phyloP scores from a whole-genome alignment of 35 echinoderm and acorn worm genomes.

The Lytechinus variegatus region DNA sequence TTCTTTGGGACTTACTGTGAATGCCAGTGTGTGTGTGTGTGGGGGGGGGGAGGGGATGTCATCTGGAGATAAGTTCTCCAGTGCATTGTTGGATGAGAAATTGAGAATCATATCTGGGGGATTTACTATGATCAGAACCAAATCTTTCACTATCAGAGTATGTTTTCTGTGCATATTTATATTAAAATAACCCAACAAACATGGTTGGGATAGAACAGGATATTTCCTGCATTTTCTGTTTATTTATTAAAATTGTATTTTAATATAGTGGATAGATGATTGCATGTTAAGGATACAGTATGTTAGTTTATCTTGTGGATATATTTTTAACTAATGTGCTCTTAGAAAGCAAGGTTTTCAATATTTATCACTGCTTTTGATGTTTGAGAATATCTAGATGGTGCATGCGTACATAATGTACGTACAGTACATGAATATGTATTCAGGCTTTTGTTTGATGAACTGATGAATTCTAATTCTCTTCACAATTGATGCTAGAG shows the following conservation, averaged over 20 bases:
- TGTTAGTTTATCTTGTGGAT: neutral
- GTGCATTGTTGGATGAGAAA: no score
- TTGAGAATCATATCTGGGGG: no score
- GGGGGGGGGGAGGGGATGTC: no score
- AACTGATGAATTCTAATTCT: no score
- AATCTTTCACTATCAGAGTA: neutral
- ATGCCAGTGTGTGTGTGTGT: no score
- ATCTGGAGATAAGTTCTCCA: no score
- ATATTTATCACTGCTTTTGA: neutral
- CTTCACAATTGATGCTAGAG: no score
- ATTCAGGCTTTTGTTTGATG: no score
- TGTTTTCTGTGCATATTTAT: neutral
- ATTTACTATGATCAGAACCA: neutral
- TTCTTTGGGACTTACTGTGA: no score
- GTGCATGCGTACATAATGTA: neutral
- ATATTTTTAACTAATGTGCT: neutral
- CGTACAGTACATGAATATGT: no score
- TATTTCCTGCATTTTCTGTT: neutral
- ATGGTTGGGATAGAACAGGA: neutral
- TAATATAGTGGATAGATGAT: neutral
- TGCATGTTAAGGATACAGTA: neutral
- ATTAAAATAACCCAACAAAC: neutral
- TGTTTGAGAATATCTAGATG: neutral
- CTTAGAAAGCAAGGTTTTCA: neutral
- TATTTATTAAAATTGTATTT: constrained; percentile 6